Evolutionary conservation across 2,113 vertebrate genomes (phyloP), one percentile per base, ranked within the genome.

Genomic region (Apteryx owenii): DNA sequence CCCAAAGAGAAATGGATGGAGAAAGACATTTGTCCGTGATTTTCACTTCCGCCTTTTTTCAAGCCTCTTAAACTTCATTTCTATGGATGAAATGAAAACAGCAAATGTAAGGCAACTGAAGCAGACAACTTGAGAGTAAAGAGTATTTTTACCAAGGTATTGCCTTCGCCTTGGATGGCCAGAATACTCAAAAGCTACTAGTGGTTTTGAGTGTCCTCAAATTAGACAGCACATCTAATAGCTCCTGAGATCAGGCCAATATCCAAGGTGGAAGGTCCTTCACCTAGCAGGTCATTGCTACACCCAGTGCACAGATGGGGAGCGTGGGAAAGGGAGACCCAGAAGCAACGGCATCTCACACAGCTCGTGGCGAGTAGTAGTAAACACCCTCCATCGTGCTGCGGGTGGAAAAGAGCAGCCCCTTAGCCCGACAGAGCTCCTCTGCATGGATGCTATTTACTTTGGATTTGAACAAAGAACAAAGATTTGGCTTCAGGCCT

Each of bases 401-500:
- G 48, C 14, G 4, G n/a, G n/a, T 17, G n/a, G 20, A 61, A 89
- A 70, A 70, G 83, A 40, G 73, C 50, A 91, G 21, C 22, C 73
- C 70, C 38, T 85, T 7, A 3, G 33, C 56, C 61, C 48, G 12
- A 56, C 61, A 33, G 36, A 31, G 12, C 54, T 95, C 15, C 71
- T 69, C 91, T 82, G 62, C 1, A 0, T 69, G 89, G 14, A 85
- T 29, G 5, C 20, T 89, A 36, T 92, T 95, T 92, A 70, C 81
- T 95, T 91, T 94, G 93, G 84, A 87, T 66, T 48, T 66, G 62
- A 77, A 58, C 50, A 73, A 66, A 95, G 91, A 81, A 92, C 91
- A 96, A 85, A 91, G 62, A 10, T 65, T 89, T 97, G 96, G 78
- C 94, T 93, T 54, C 66, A 42, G 70, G 80, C 33, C 44, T 73